Base-by-base conservation (phyloP, 2,888 invertebrate genomes). In the Pelosia muscerda region DNA sequence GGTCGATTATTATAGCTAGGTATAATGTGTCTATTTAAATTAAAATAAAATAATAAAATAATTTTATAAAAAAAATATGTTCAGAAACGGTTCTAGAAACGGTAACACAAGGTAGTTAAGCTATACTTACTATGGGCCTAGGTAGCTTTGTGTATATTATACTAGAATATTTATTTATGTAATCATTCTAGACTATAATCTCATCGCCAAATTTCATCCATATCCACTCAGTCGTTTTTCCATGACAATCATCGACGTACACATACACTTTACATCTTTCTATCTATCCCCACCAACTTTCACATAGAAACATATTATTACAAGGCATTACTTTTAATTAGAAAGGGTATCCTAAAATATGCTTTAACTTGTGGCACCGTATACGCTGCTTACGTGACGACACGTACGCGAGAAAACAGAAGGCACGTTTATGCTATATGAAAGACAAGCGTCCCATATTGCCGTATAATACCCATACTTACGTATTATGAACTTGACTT, bases 321-420 rank as follows among this genome's bases (percentile, higher is more conserved):
- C 5, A 38, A n/a, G 42, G 19, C 49, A n/a, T 9, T n/a, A 19
- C 9, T 49, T 42, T 49, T 49, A 42, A 42, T 42, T 15, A 56
- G 15, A 64, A 64, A 64, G n/a, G 26, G 9, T 38, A 10, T 15
- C n/a, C 34, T 34, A 56, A 31, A 63, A 56, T 55, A 25, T 11
- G 53, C 23, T 53, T 25, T 59, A 59, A 59, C 59, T 59, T 38
- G 25, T 59, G 19, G 38, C 25, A 38, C n/a, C 49, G 26, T 49
- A 49, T 26, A 61, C 42, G 15, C n/a, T n/a, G n/a, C 25, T 25
- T 26, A 49, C 49, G 59, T 38, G 38, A 38, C 38, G 38, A 25
- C 59, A 59, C 59, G 59, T 59, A 38, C 59, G 4, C 25, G 59
- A 38, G 38, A 59, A 5, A 49, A 49, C 19, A 19, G 59, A 19